These are phyloP conservation scores for Kryptopterus vitreolus DNA, from an alignment of 2,797 vertebrate genomes.

Conservation along the genomic window DNA sequence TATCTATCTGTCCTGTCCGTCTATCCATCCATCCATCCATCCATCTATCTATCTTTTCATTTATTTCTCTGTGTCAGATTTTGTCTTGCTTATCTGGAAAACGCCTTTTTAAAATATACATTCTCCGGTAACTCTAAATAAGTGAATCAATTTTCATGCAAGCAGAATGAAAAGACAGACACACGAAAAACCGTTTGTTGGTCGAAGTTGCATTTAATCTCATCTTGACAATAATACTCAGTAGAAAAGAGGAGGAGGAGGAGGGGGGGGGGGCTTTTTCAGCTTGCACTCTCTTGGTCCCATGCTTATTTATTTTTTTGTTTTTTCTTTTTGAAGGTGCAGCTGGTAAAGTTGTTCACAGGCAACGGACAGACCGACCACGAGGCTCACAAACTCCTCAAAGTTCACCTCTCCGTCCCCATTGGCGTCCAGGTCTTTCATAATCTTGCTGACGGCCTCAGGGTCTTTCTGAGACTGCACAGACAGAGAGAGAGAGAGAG, in stretches of 20 bases:
- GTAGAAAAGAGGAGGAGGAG: slow-evolving; percentile 19
- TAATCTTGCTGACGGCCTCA: slow-evolving; percentile 60
- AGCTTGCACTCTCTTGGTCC: not conserved
- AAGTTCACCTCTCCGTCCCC: slow-evolving; percentile 77
- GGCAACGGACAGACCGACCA: slow-evolving; percentile 68
- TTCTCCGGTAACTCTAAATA: too few relatives aligned
- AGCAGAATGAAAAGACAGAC: not conserved
- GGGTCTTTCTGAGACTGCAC: slow-evolving; percentile 69
- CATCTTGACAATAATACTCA: slow-evolving; percentile 21
- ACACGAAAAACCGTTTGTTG: not conserved
- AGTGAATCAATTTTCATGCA: too few relatives aligned
- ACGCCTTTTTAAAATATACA: not conserved
- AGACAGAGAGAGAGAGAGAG: not conserved
- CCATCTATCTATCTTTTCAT: too few relatives aligned
- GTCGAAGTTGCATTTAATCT: slow-evolving; percentile 22
- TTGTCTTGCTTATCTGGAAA: not conserved
- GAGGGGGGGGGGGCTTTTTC: too few relatives aligned
- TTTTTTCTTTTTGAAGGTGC: slow-evolving; percentile 14
- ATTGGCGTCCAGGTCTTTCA: slow-evolving; percentile 83
- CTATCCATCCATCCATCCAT: too few relatives aligned
- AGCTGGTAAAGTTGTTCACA: slow-evolving; percentile 65
- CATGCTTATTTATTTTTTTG: slow-evolving; percentile 42
- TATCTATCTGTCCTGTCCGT: too few relatives aligned
- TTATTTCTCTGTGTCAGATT: too few relatives aligned
- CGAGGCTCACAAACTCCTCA: slow-evolving; percentile 78